Percentiles rank a stretch among this genome's conserved stretches.
Conservation (phyloP, 2,113 vertebrate species). For the Peromyscus polionotus region DNA sequence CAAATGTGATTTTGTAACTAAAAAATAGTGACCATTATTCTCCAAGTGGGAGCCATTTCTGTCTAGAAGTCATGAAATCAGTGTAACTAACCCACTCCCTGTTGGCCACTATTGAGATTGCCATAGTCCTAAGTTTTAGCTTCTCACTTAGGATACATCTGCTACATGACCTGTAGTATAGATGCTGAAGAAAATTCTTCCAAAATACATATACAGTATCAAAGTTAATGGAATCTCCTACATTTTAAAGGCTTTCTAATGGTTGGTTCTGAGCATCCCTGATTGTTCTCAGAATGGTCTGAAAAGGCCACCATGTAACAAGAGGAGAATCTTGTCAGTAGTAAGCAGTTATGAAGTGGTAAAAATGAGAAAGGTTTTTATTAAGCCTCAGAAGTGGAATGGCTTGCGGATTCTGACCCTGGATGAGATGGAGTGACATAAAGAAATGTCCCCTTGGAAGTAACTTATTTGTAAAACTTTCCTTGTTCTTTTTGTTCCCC, state of each 20-base stretch:
- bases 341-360: not conserved
- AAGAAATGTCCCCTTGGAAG: not conserved
- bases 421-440: not conserved
- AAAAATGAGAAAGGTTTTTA: not conserved
- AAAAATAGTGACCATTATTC: not conserved
- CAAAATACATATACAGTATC: not conserved
- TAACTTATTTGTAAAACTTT: not conserved
- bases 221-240: not conserved
- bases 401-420: not conserved
- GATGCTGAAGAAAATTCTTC: not conserved
- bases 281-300: not conserved
- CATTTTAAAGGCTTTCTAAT: not conserved
- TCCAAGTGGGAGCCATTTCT: not conserved
- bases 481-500: not conserved
- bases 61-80: not conserved
- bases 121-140: not conserved
- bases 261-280: not conserved
- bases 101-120: not conserved
- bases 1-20: not conserved
- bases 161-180: not conserved
- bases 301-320: constrained; percentile 2
- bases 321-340: not conserved
- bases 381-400: not conserved
- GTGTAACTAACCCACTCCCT: not conserved
- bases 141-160: not conserved